A percentile compares a stretch with the other conserved stretches of the same genome.
Evolutionary conservation across 2,797 vertebrate species (phyloP).

Genomic region (Miichthys miiuy): DNA sequence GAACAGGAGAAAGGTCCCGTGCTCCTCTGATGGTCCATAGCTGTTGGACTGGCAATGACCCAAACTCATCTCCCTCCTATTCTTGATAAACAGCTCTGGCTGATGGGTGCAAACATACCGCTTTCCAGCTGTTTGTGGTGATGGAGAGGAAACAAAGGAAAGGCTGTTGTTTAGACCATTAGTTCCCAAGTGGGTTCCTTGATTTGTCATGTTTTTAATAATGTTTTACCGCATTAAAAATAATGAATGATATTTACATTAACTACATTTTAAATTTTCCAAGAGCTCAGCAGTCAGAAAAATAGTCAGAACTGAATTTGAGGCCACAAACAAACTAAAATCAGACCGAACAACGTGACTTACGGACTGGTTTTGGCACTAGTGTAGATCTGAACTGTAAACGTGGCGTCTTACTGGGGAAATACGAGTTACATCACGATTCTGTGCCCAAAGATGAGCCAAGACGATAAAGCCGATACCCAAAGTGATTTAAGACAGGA

Average conservation of each 20-base stretch:
- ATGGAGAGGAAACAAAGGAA: conserved; percentile 41
- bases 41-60: conserved; percentile 3
- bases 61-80: conserved; percentile 39
- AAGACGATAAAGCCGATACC: not conserved
- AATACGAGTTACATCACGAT: not conserved
- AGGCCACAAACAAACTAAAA: not conserved
- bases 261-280: not conserved
- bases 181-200: not conserved
- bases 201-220: not conserved
- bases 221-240: not conserved
- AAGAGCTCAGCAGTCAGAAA: not conserved
- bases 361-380: not conserved
- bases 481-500: conserved; percentile 22
- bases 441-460: not conserved
- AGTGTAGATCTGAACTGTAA: conserved; percentile 4
- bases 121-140: conserved; percentile 38
- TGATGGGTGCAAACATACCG: conserved; percentile 9
- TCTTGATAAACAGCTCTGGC: conserved; percentile 30
- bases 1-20: not conserved
- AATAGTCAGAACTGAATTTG: not conserved
- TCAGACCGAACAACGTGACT: not conserved
- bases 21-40: not conserved
- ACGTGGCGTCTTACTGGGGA: conserved; percentile 1
- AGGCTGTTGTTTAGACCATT: conserved; percentile 18
- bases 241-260: not conserved